A percentile compares a stretch with the other conserved stretches of the same genome.
Conservation (phyloP, 2,113 vertebrate genomes). For the Glareola pratincola region DNA sequence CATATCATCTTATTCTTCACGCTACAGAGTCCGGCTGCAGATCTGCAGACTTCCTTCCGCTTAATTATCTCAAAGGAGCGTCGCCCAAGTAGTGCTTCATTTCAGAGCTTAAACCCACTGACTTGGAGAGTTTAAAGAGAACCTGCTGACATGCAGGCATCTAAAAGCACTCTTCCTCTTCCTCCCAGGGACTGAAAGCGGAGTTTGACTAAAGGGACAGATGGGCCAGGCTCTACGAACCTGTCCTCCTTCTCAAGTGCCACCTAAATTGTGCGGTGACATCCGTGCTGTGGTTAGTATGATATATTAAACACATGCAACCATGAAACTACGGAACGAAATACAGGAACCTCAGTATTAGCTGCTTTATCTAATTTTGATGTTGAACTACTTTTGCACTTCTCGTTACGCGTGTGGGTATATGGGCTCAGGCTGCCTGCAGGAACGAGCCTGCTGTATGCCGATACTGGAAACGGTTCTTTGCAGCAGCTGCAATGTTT, state of each 20-base stretch:
- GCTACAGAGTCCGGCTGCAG: neutral
- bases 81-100: neutral
- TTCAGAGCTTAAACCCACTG: neutral
- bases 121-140: neutral
- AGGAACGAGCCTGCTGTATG: neutral
- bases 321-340: neutral
- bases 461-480: neutral
- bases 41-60: neutral
- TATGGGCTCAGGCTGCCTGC: neutral
- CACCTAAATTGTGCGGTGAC: neutral
- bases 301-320: neutral
- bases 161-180: neutral
- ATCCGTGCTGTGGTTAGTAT: neutral
- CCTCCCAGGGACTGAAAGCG: neutral
- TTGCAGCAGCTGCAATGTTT: neutral
- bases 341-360: neutral
- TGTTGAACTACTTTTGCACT: neutral
- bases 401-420: rapidly evolving
- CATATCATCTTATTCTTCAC: neutral
- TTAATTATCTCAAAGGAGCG: neutral
- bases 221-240: neutral
- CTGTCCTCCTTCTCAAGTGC: too few species aligned
- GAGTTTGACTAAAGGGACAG: neutral
- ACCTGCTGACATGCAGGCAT: neutral
- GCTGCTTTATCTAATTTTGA: neutral